Evolutionary conservation across 92 coral and sea anemone species (phyloP), one percentile per base, ranked within the genome.

Genomic region (Parazoanthus atlanticus): DNA sequence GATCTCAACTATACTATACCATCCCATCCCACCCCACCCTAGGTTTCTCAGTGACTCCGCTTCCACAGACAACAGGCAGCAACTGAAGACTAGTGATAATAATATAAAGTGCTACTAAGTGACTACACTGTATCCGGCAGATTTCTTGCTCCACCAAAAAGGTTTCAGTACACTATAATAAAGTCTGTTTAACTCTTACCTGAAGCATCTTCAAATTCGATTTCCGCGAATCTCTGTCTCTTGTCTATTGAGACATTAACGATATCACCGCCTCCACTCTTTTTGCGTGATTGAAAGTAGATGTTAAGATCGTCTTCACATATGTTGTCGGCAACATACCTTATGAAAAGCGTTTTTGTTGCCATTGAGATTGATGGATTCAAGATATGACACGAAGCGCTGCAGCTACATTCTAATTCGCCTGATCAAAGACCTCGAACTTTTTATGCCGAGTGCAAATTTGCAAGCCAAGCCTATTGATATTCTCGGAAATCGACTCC

Each of bases 231-330:
- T 31, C 54, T 80, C 47, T 67, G 64, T 58, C 29, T 61, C 43
- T 58, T 80, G 85, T 80, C 85, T 10, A 80, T 56, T 30, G 72
- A 23, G n/a, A 80, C 71, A 56, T 69, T 73, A 58, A 58, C 17
- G 38, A 80, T 25, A 61, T 80, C 85, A n/a, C 85, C 69, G 33
- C 85, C 85, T 32, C 85, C 85, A 54, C 70, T 49, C 28, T 34
- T 58, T 36, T 54, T 80, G 15, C 73, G 43, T 23, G 85, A 80
- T 69, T 80, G 85, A 23, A 80, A 80, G 30, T 80, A 80, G 28
- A 31, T 58, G 69, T 13, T 79, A 29, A 79, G 84, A 79, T 79
- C 84, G 38, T 79, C 84, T 29, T 47, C 41, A 16, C 84, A 25
- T 79, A 49, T 80, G 12, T 54, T 2, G 64, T 80, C 73, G 29